A percentile compares a stretch with the other conserved stretches of the same genome.
Evolutionary conservation across 2,113 vertebrate species (phyloP).

Genomic region (Carlito syrichta): DNA sequence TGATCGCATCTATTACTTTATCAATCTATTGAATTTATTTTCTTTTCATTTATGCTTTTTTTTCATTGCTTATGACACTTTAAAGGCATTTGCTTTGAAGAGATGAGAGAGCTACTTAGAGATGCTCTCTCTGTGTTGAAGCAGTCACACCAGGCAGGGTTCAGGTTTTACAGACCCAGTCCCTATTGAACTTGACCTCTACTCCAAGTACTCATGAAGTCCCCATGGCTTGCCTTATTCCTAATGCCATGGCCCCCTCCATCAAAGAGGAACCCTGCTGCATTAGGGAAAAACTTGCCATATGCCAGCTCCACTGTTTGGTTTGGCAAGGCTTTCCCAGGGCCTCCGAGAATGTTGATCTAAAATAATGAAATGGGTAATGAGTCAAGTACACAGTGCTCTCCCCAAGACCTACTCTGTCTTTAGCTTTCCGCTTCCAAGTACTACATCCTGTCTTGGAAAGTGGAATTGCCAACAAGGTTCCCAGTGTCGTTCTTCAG

Average conservation of each 20-base stretch:
- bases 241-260: not conserved
- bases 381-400: not conserved
- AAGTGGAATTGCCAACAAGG: not conserved
- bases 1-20: not conserved
- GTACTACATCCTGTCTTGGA: conserved; percentile 26
- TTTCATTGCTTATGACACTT: not conserved
- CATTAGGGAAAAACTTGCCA: not conserved
- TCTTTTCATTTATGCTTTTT: not conserved
- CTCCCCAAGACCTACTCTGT: not conserved
- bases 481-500: not conserved
- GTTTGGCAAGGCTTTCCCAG: not conserved
- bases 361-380: conserved; percentile 33
- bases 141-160: not conserved
- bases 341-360: not conserved
- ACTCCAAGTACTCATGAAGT: not conserved
- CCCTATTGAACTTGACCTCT: not conserved
- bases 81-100: not conserved
- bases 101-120: not conserved
- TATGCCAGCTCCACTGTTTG: conserved; percentile 13
- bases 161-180: not conserved
- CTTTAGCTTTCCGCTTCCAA: conserved; percentile 36
- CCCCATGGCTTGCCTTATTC: not conserved
- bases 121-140: not conserved
- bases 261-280: not conserved
- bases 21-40: not conserved